Base-by-base conservation (phyloP, 1,140 invertebrate genomes). In the Brachionus sp. region DNA sequence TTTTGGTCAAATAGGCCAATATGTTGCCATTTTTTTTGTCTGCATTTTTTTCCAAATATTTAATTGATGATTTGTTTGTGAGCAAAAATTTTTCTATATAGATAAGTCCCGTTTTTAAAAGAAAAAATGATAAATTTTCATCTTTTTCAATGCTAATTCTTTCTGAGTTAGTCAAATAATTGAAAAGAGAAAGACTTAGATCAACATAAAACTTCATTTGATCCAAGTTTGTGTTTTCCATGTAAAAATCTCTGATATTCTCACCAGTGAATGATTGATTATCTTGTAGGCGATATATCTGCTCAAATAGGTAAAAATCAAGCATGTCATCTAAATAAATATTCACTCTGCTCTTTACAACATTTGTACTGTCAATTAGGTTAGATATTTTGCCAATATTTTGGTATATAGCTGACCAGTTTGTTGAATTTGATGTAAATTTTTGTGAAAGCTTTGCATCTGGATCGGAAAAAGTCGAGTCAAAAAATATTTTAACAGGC, bases 1-100 rank as follows among this genome's bases (percentile, higher is more conserved):
- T 25, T 29, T 46, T 44, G 19, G 39, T 10, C 19, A 75, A 50
- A 46, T 46, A 75, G 9, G 6, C 10, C 19, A 25, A 5, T 5
- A 75, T 46, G 44, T 75, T 6, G 23, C 9, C 3, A 23, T 46
- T 46, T 16, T 39, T 39, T 39, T 39, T 33, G n/a, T 37, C 33
- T 1, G 3, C 19, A 75, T 75, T 75, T 33, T 75, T 44, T 44
- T 35, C 44, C 44, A 75, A 46, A 46, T 46, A 75, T 46, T 75
- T 75, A 25, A 75, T 25, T 3, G 70, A 75, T 1, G 16, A 44
- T 75, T 75, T 75, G n/a, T 75, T 75, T 19, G 46, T 25, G 19
- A 75, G 25, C 33, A 75, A 75, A 75, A 75, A 46, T n/a, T 25
- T 75, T 25, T 75, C 70, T 10, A 75, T 12, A 44, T 46, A 46